Percentiles rank a stretch among this genome's conserved stretches.
phyloP scores from a whole-genome alignment of 2,888 invertebrate genomes.

The Dichetophora obliterata region DNA sequence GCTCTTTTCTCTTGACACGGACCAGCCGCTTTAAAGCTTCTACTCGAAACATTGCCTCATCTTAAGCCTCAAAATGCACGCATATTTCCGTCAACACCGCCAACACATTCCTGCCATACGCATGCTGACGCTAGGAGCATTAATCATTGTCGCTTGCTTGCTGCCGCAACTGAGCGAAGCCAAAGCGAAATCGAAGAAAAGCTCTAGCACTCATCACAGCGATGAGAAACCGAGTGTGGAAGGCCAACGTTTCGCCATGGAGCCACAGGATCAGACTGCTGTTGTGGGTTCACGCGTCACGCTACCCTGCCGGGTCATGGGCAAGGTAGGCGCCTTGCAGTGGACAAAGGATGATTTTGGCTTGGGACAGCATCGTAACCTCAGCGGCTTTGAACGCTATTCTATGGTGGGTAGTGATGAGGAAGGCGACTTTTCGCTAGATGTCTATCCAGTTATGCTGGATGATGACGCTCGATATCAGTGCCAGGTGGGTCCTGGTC shows the following conservation, averaged over 20 bases:
- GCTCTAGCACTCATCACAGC: slow-evolving; percentile 48
- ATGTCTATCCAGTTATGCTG: slow-evolving; percentile 88
- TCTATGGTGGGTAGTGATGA: slow-evolving; percentile 96
- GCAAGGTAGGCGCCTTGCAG: slow-evolving; percentile 90
- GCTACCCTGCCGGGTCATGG: slow-evolving; percentile 89
- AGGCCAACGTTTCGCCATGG: slow-evolving; percentile 87
- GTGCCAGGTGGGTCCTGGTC: slow-evolving; percentile 92
- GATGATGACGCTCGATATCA: slow-evolving; percentile 95
- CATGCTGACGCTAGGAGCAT: slow-evolving; percentile 42
- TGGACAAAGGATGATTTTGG: slow-evolving; percentile 99
- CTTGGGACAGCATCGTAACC: slow-evolving; percentile 88
- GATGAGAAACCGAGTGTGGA: slow-evolving; percentile 48
- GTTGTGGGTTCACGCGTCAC: slow-evolving; percentile 90
- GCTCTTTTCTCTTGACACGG: slow-evolving; percentile 48
- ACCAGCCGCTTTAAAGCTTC: neutral
- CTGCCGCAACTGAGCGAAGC: slow-evolving; percentile 43
- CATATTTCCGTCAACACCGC: slow-evolving; percentile 4
- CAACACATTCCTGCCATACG: slow-evolving; percentile 31
- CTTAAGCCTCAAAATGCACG: slow-evolving; percentile 3
- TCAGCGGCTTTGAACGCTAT: slow-evolving; percentile 93
- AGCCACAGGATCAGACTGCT: slow-evolving; percentile 91
- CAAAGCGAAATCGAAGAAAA: slow-evolving; percentile 52
- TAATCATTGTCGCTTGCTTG: slow-evolving; percentile 44
- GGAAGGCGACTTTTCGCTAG: slow-evolving; percentile 91
- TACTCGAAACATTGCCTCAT: neutral